A percentile compares a stretch with the other conserved stretches of the same genome.
Evolutionary conservation across 2,797 vertebrate species (phyloP).

Genomic region (Ictinia mississippiensis): DNA sequence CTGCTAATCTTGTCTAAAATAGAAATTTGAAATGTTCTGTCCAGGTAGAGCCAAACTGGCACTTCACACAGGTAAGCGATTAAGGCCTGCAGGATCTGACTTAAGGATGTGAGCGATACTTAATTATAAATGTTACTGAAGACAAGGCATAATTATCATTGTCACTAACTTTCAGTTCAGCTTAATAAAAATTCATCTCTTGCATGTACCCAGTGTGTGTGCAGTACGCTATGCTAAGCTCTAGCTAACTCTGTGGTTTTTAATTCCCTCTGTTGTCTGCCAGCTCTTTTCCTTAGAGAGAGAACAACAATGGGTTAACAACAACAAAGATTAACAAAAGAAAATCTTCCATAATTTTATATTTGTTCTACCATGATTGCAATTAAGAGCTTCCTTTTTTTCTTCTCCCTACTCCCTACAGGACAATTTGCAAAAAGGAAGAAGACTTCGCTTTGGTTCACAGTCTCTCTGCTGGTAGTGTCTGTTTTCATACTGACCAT

Average conservation of each 20-base stretch:
- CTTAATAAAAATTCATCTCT: neutral
- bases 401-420: neutral
- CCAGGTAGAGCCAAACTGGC: neutral
- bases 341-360: neutral
- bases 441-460: slow-evolving; percentile 85
- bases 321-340: neutral
- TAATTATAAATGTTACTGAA: neutral
- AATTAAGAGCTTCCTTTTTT: neutral
- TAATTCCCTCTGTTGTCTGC: neutral
- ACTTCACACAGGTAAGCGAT: neutral
- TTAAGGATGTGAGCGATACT: neutral
- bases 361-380: neutral
- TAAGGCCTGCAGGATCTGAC: neutral
- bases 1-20: neutral
- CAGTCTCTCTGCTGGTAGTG: slow-evolving; percentile 81
- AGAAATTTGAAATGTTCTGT: neutral
- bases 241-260: neutral
- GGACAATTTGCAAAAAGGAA: slow-evolving; percentile 84
- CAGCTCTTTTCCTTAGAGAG: neutral
- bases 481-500: slow-evolving; percentile 85
- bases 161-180: neutral
- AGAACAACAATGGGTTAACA: neutral
- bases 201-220: accelerated
- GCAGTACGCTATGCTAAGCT: neutral
- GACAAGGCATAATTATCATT: neutral